Conservation (phyloP, 2,797 vertebrate species). For the Lithobates pipiens region DNA sequence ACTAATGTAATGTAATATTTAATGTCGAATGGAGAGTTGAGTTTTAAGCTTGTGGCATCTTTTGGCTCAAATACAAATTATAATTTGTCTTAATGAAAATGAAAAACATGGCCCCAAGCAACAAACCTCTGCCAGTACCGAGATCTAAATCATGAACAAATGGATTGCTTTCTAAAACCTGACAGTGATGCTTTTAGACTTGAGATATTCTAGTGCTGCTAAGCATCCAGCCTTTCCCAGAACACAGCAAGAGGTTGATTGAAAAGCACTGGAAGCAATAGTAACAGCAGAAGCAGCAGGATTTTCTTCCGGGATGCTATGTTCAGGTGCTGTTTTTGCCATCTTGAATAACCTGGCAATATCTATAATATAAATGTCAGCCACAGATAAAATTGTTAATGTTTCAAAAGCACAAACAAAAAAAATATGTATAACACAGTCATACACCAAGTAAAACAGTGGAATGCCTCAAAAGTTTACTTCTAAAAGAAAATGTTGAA, state of each 20-base stretch:
- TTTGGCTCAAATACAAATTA: conserved; percentile 17
- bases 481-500: not conserved
- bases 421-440: conserved; percentile 23
- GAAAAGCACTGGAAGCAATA: conserved; percentile 60
- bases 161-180: conserved; percentile 55
- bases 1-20: not conserved
- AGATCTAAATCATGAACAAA: conserved; percentile 54
- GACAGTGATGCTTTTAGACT: conserved; percentile 59
- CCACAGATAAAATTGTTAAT: conserved; percentile 29
- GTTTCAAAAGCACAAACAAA: conserved; percentile 1
- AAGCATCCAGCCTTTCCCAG: conserved; percentile 56
- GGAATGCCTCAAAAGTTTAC: not conserved
- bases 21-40: not conserved
- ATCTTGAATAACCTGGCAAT: conserved; percentile 57
- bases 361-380: conserved; percentile 47
- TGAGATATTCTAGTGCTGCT: conserved; percentile 55
- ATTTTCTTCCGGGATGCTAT: conserved; percentile 60
- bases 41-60: conserved; percentile 5
- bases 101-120: conserved; percentile 28
- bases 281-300: conserved; percentile 48
- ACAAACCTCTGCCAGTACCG: conserved; percentile 36
- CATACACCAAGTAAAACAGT: not conserved
- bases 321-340: conserved; percentile 54
- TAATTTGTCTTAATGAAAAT: conserved; percentile 50
- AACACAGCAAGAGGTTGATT: conserved; percentile 62